phyloP scores from a whole-genome alignment of 2,797 vertebrate genomes.

The Mergus octosetaceus region DNA sequence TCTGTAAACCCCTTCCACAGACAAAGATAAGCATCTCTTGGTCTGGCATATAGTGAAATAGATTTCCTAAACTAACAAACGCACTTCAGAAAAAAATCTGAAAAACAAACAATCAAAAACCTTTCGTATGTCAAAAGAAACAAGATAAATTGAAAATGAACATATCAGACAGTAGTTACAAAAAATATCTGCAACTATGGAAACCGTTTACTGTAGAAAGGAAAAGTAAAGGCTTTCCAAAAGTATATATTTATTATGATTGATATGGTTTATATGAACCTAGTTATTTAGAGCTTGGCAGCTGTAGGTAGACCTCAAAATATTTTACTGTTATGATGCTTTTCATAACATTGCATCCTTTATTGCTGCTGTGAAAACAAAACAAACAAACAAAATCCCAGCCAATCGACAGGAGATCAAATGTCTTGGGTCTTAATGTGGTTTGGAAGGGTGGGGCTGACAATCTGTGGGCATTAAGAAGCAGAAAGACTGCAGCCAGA shows the following conservation, averaged over 20 bases:
- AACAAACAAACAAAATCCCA: rapidly evolving
- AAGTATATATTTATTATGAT: not conserved
- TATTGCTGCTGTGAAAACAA: not conserved
- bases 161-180: not conserved
- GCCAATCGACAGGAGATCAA: not conserved
- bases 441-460: not conserved
- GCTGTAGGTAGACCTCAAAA: not conserved
- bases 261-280: not conserved
- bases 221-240: not conserved
- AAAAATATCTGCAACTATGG: not conserved
- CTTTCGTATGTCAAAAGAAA: not conserved
- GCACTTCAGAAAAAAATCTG: not conserved
- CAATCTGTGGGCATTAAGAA: not conserved
- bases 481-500: not conserved
- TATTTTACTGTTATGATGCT: rapidly evolving
- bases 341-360: rapidly evolving
- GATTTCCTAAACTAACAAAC: not conserved
- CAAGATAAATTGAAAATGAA: not conserved
- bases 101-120: not conserved
- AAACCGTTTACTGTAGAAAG: not conserved
- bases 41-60: not conserved
- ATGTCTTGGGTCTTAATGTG: not conserved
- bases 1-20: not conserved
- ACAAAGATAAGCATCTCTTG: not conserved
- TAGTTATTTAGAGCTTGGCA: not conserved